These are phyloP conservation scores for Hemiprocne comata DNA, from an alignment of 2,113 vertebrate genomes.

Conservation along the genomic window DNA sequence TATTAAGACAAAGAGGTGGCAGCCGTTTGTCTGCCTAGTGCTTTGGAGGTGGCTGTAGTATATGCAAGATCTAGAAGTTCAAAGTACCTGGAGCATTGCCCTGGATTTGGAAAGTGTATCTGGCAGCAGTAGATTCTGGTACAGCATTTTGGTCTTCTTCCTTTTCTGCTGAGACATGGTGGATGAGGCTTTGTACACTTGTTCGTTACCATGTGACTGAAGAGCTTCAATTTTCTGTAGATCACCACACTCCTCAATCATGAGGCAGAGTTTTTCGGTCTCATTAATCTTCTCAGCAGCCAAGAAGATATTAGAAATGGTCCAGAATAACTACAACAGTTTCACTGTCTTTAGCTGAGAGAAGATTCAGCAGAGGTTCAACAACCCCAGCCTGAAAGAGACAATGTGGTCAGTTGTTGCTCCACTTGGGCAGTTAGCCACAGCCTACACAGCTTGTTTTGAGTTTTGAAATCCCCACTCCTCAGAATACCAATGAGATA, in stretches of 20 bases:
- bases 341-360: slow-evolving; percentile 92
- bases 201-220: slow-evolving; percentile 93
- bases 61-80: slow-evolving; percentile 77
- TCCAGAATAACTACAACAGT: slow-evolving; percentile 93
- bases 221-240: slow-evolving; percentile 93
- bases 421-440: slow-evolving; percentile 96
- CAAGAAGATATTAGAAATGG: slow-evolving; percentile 93
- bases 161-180: slow-evolving; percentile 88
- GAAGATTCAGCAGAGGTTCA: slow-evolving; percentile 87
- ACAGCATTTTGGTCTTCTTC: slow-evolving; percentile 84
- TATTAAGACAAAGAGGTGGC: slow-evolving; percentile 57
- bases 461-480: slow-evolving; percentile 96
- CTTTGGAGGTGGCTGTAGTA: not conserved
- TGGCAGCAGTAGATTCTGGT: slow-evolving; percentile 79
- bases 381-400: slow-evolving; percentile 88
- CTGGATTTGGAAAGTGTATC: slow-evolving; percentile 81
- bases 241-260: slow-evolving; percentile 95
- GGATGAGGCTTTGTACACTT: slow-evolving; percentile 87
- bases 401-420: slow-evolving; percentile 93
- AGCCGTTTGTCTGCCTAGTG: not conserved
- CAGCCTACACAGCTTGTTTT: slow-evolving; percentile 95
- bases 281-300: slow-evolving; percentile 94
- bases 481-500: slow-evolving; percentile 85
- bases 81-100: slow-evolving; percentile 79
- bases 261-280: slow-evolving; percentile 90